These are phyloP conservation scores for Odontamblyopus rebecca DNA, from an alignment of 2,797 vertebrate species.

Conservation along the genomic window DNA sequence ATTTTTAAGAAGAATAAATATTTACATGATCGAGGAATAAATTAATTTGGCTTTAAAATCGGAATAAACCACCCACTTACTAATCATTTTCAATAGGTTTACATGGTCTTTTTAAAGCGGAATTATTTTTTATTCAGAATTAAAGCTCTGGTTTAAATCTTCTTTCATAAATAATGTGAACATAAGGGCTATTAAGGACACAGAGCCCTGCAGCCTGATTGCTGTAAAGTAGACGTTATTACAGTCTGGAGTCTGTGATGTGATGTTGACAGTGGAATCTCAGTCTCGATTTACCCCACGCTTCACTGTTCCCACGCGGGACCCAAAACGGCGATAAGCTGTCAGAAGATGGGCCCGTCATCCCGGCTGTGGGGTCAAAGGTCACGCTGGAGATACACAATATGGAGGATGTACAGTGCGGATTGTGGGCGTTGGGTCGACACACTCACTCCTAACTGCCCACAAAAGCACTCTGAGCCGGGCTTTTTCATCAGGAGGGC, in stretches of 20 bases:
- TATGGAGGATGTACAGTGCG: conserved; percentile 18
- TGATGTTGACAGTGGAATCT: conserved; percentile 40
- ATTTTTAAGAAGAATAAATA: no score
- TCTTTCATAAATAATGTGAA: background rate
- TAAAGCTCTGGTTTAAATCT: no score
- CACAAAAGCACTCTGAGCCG: conserved; percentile 38
- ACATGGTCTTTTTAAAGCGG: no score
- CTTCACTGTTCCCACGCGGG: conserved; percentile 41
- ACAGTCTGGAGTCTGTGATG: conserved; percentile 33
- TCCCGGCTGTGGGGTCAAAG: conserved; percentile 51
- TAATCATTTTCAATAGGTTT: no score
- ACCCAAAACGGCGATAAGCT: conserved; percentile 39
- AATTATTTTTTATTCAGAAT: no score
- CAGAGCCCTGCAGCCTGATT: conserved; percentile 12
- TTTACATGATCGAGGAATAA: no score
- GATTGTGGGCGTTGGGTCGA: conserved; percentile 37
- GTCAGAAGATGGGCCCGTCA: conserved; percentile 51
- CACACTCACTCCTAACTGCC: conserved; percentile 30
- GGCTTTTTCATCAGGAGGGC: conserved; percentile 47
- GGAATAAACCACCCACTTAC: no score
- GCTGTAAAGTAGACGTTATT: conserved; percentile 28
- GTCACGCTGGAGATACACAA: conserved; percentile 38
- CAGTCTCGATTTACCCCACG: conserved; percentile 36
- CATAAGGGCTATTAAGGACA: background rate
- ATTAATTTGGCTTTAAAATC: no score